Conservation (phyloP, 2,888 invertebrate species). For the Callimorpha dominula region DNA sequence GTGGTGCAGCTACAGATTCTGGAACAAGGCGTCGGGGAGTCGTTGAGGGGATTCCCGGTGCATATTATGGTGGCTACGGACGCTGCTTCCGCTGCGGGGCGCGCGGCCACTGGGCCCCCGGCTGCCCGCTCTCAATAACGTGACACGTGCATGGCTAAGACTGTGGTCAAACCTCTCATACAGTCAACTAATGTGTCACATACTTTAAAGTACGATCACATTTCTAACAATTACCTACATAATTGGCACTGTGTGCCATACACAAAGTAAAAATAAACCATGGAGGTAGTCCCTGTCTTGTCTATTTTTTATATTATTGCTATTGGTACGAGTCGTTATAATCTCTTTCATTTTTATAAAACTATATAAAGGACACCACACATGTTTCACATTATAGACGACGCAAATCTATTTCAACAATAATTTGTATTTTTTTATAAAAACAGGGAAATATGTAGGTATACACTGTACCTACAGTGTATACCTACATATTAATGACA, state of each 20-base stretch:
- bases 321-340: background rate
- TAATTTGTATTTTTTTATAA: too few relatives aligned
- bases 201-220: background rate
- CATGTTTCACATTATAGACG: too few relatives aligned
- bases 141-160: background rate
- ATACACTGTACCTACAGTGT: too few relatives aligned
- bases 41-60: conserved; percentile 69
- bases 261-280: background rate
- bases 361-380: too few relatives aligned
- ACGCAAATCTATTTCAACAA: too few relatives aligned
- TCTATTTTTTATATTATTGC: background rate
- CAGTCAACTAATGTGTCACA: background rate
- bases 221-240: background rate
- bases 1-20: conserved; percentile 15
- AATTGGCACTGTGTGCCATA: background rate
- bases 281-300: background rate
- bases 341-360: background rate
- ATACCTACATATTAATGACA: too few relatives aligned
- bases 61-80: conserved; percentile 88
- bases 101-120: conserved; percentile 83
- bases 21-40: conserved; percentile 34
- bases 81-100: conserved; percentile 86
- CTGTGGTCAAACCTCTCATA: background rate
- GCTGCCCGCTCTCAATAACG: conserved; percentile 63
- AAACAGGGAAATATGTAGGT: too few relatives aligned